Percentiles rank a stretch among this genome's conserved stretches.
Conservation (phyloP, 1,140 invertebrate genomes). For the Augochlora pura region DNA sequence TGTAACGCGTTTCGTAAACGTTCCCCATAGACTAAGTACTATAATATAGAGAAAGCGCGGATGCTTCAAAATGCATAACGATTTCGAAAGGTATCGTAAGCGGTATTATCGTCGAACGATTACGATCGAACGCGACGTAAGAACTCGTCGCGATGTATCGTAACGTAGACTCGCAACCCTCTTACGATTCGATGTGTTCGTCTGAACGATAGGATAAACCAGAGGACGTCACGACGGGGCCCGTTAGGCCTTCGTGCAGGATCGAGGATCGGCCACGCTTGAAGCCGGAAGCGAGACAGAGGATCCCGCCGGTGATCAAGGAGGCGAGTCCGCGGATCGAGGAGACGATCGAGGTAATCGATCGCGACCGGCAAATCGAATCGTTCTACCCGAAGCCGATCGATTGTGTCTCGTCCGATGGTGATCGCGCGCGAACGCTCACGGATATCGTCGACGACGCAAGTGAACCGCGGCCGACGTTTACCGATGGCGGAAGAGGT, state of each 20-base stretch:
- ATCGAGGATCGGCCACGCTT: constrained; percentile 53
- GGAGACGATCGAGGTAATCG: constrained; percentile 49
- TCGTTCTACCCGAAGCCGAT: neutral
- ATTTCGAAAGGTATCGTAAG: no score
- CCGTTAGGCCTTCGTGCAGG: constrained; percentile 24
- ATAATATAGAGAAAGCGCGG: no score
- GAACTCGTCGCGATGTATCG: neutral
- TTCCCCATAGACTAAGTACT: no score
- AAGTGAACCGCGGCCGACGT: no score
- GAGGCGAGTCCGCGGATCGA: constrained; percentile 32
- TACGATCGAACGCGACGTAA: neutral
- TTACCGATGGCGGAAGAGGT: no score
- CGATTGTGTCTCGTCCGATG: no score
- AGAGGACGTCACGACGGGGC: constrained; percentile 21
- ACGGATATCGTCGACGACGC: no score
- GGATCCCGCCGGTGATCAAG: constrained; percentile 39
- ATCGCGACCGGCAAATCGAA: constrained; percentile 16
- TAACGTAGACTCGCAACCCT: no score
- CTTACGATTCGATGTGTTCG: neutral
- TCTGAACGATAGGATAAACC: constrained; percentile 16
- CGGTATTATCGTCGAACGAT: no score
- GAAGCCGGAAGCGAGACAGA: constrained; percentile 51
- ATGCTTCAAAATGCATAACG: no score
- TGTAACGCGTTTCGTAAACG: no score
- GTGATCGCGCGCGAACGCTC: no score